phyloP scores from a whole-genome alignment of 2,888 invertebrate species.

The Stramonita haemastoma region DNA sequence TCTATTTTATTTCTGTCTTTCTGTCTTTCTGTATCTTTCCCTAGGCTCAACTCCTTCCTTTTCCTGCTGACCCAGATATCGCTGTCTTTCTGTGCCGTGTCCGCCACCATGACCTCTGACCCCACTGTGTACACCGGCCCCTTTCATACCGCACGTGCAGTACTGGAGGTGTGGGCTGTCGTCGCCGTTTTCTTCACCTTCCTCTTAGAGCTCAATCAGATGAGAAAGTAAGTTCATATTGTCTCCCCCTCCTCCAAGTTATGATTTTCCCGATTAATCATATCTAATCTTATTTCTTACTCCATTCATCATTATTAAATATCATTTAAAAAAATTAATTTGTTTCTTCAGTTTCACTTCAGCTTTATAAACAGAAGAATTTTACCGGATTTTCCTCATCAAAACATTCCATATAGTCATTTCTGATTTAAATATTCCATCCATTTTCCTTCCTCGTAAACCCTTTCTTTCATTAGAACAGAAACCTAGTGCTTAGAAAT shows the following conservation, averaged over 20 bases:
- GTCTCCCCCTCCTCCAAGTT: background rate
- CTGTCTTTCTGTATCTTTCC: background rate
- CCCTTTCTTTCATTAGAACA: background rate
- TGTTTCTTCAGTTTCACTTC: too few relatives aligned
- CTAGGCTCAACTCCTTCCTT: constrained; percentile 58
- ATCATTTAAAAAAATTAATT: too few relatives aligned
- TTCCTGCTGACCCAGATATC: constrained; percentile 62
- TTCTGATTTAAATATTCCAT: background rate
- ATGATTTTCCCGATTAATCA: too few relatives aligned
- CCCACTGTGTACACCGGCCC: constrained; percentile 58
- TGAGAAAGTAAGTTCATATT: constrained; percentile 60
- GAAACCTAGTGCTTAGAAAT: background rate
- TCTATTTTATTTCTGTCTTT: background rate
- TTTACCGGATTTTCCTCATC: too few relatives aligned
- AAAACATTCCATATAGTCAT: background rate
- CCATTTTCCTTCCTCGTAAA: background rate
- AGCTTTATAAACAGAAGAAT: too few relatives aligned
- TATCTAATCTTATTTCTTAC: too few relatives aligned
- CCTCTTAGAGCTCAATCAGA: constrained; percentile 65
- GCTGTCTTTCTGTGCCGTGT: constrained; percentile 65
- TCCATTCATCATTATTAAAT: too few relatives aligned
- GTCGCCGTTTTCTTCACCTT: constrained; percentile 56
- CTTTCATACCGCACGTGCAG: constrained; percentile 62
- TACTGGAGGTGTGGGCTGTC: constrained; percentile 59
- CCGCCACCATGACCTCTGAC: constrained; percentile 57